Conservation (phyloP, 2,888 invertebrate species). For the Lamellibrachia satsuma region DNA sequence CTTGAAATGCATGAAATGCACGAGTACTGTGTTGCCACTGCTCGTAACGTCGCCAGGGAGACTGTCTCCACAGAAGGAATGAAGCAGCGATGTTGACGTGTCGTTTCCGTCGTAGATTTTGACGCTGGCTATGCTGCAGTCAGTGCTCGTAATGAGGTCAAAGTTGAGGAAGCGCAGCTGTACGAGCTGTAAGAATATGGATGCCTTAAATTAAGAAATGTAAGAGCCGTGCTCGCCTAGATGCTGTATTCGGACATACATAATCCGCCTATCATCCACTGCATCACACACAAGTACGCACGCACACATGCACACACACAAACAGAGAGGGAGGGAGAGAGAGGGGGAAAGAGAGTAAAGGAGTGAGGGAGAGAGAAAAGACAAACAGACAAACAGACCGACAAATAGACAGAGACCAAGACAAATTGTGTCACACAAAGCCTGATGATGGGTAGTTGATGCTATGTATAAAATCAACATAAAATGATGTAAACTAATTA, state of each 20-base stretch:
- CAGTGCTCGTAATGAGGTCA: not conserved
- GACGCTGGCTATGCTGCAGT: not conserved
- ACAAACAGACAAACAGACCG: too few relatives aligned
- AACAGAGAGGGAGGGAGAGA: not conserved
- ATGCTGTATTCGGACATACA: not conserved
- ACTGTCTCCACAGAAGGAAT: not conserved
- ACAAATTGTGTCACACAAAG: too few relatives aligned
- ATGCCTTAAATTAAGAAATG: not conserved
- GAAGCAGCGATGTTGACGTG: not conserved
- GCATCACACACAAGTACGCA: too few relatives aligned
- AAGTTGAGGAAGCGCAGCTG: not conserved
- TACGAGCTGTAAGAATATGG: not conserved
- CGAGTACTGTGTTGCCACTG: not conserved
- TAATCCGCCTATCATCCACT: too few relatives aligned
- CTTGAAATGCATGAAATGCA: not conserved
- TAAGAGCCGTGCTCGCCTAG: not conserved
- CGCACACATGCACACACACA: not conserved
- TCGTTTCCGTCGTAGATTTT: not conserved
- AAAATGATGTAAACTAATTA: too few relatives aligned
- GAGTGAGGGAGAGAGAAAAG: too few relatives aligned
- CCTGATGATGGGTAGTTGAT: too few relatives aligned
- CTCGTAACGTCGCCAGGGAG: not conserved
- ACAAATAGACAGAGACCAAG: too few relatives aligned
- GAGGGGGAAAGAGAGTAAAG: too few relatives aligned
- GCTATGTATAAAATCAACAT: too few relatives aligned